A percentile compares a stretch with the other conserved stretches of the same genome.
These are phyloP conservation scores for Psococerastis gibbosa DNA, from an alignment of 2,888 invertebrate genomes.

Conservation along the genomic window DNA sequence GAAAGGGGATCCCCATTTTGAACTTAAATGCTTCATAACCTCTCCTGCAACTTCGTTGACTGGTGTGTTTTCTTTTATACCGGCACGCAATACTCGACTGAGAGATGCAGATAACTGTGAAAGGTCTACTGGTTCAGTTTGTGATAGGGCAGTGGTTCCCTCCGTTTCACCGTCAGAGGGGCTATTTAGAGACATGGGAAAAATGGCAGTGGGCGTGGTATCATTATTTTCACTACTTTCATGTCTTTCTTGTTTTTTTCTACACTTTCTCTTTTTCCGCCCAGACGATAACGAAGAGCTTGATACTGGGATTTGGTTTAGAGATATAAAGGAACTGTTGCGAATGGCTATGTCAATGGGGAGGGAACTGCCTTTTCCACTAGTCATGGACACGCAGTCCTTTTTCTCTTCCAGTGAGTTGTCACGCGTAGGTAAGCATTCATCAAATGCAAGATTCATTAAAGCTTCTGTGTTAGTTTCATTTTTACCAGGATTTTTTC, in stretches of 20 bases:
- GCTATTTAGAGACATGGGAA: constrained; percentile 46
- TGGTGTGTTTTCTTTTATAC: constrained; percentile 5
- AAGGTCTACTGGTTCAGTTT: background rate
- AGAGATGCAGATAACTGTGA: background rate
- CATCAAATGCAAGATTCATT: constrained; percentile 42
- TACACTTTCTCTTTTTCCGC: constrained; percentile 21
- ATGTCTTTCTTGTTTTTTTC: constrained; percentile 20
- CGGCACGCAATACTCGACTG: constrained; percentile 1
- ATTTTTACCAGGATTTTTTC: constrained; percentile 23
- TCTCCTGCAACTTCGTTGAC: background rate
- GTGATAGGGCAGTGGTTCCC: constrained; percentile 10
- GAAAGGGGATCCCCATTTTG: constrained; percentile 6
- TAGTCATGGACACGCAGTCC: constrained; percentile 1
- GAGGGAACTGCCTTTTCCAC: constrained; percentile 31
- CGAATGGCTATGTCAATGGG: too few species aligned
- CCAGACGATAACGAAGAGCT: too few species aligned
- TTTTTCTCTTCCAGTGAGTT: constrained; percentile 24
- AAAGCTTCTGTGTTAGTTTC: constrained; percentile 32
- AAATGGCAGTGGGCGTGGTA: constrained; percentile 40
- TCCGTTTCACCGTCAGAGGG: constrained; percentile 27
- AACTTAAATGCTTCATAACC: constrained; percentile 4
- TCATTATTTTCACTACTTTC: constrained; percentile 28
- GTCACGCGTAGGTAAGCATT: constrained; percentile 20
- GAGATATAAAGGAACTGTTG: too few species aligned
- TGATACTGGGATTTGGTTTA: too few species aligned